A percentile compares a stretch with the other conserved stretches of the same genome.
These are phyloP conservation scores for Gryon sp. DNA, from an alignment of 1,140 invertebrate species.

Conservation along the genomic window DNA sequence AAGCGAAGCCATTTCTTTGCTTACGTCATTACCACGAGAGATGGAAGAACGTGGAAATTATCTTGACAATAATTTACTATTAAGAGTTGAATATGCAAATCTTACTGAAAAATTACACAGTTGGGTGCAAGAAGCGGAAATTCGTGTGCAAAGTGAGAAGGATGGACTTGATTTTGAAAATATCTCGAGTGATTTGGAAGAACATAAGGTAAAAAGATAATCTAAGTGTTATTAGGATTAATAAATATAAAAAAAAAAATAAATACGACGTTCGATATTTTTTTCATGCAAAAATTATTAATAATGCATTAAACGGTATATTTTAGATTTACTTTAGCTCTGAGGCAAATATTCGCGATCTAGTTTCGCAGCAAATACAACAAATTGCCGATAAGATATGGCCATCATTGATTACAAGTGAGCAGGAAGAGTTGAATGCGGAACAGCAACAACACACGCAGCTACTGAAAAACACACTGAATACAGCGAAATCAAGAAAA, in stretches of 20 bases:
- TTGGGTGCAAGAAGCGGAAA: constrained; percentile 92
- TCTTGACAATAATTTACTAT: constrained; percentile 88
- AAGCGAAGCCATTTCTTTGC: constrained; percentile 88
- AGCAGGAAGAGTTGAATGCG: constrained; percentile 89
- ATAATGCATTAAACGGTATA: too few species aligned
- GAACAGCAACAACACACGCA: constrained; percentile 90
- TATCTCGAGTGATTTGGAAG: constrained; percentile 88
- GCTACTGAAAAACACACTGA: constrained; percentile 88
- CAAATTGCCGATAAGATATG: constrained; percentile 92
- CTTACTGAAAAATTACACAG: constrained; percentile 88
- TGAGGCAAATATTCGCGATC: constrained; percentile 87
- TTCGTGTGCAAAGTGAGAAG: constrained; percentile 87
- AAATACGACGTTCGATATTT: constrained; percentile 6
- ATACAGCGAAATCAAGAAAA: constrained; percentile 87
- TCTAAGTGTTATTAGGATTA: too few species aligned
- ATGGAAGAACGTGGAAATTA: constrained; percentile 89
- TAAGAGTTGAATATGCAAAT: constrained; percentile 86
- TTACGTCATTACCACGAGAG: constrained; percentile 88
- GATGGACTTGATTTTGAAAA: constrained; percentile 93
- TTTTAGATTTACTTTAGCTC: constrained; percentile 88
- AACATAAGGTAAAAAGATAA: constrained; percentile 88
- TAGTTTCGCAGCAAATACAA: constrained; percentile 90
- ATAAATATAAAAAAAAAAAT: too few species aligned
- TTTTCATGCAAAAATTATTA: too few species aligned
- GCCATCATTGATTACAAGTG: constrained; percentile 87